A percentile compares a stretch with the other conserved stretches of the same genome.
phyloP scores from a whole-genome alignment of 2,113 vertebrate species.

The Perccottus glenii region DNA sequence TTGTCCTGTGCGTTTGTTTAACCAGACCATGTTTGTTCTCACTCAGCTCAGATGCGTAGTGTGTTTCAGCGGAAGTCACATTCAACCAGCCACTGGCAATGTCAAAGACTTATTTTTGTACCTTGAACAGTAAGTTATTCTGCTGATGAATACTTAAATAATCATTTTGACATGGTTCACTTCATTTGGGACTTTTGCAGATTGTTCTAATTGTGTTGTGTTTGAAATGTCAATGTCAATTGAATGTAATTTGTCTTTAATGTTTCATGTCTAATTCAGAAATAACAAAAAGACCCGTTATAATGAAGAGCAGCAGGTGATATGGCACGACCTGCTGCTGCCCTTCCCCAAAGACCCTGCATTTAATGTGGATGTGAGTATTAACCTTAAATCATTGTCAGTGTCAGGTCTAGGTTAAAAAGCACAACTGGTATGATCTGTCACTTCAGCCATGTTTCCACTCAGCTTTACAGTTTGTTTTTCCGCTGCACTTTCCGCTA shows the following conservation, averaged over 20 bases:
- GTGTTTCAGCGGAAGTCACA: constrained; percentile 56
- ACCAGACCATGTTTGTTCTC: neutral
- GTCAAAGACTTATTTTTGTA: neutral
- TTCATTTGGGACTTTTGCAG: too few species aligned
- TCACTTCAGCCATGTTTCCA: too few species aligned
- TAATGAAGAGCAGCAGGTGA: constrained; percentile 57
- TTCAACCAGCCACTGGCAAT: constrained; percentile 28
- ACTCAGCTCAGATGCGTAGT: constrained; percentile 58
- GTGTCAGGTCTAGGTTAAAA: neutral
- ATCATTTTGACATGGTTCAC: neutral
- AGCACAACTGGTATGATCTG: too few species aligned
- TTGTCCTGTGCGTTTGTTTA: too few species aligned
- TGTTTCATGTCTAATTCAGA: constrained; percentile 34
- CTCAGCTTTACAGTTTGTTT: too few species aligned
- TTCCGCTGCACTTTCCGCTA: too few species aligned
- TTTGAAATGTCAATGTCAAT: too few species aligned
- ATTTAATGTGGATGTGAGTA: constrained; percentile 74
- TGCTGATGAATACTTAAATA: neutral
- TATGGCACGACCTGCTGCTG: constrained; percentile 67
- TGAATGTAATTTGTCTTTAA: too few species aligned
- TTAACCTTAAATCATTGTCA: neutral
- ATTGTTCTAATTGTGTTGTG: too few species aligned
- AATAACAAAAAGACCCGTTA: constrained; percentile 44
- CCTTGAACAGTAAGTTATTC: constrained; percentile 3
- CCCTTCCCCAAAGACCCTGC: constrained; percentile 70